phyloP scores from a whole-genome alignment of 2,888 invertebrate genomes.

The Cerceris ruficornis region DNA sequence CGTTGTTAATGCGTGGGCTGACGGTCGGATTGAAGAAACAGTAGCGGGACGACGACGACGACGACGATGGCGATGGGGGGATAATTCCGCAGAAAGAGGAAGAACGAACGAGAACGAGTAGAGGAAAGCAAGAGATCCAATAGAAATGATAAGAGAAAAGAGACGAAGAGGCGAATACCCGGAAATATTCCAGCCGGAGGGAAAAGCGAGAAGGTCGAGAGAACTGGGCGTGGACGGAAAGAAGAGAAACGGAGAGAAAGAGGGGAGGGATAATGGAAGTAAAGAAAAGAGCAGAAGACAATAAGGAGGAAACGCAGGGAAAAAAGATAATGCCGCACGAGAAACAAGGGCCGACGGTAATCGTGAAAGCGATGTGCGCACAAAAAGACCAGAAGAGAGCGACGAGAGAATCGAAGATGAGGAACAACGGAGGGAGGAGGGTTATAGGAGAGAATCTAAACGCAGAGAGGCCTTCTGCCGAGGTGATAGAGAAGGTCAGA shows the following conservation, averaged over 20 bases:
- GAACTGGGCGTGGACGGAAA: slow-evolving; percentile 15
- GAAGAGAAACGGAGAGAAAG: slow-evolving; percentile 24
- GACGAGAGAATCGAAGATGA: not conserved
- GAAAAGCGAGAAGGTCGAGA: slow-evolving; percentile 1
- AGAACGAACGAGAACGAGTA: not conserved
- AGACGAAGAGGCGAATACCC: slow-evolving; percentile 1
- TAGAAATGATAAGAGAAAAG: slow-evolving; percentile 23
- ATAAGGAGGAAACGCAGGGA: slow-evolving; percentile 29
- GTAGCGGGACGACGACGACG: not conserved
- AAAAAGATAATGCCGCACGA: slow-evolving; percentile 27
- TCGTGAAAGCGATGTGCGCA: slow-evolving; percentile 10
- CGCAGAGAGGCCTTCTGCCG: slow-evolving; percentile 12
- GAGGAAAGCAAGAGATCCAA: slow-evolving; percentile 3
- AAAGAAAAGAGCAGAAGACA: slow-evolving; percentile 24
- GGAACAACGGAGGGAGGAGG: not conserved
- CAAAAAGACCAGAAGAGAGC: slow-evolving; percentile 2
- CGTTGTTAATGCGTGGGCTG: slow-evolving; percentile 6
- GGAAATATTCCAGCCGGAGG: slow-evolving; percentile 15
- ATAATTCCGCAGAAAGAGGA: not conserved
- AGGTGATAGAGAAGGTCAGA: slow-evolving; percentile 34
- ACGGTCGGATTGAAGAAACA: not conserved
- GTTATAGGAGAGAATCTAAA: slow-evolving; percentile 7
- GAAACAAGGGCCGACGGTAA: slow-evolving; percentile 12
- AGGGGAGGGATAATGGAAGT: slow-evolving; percentile 25
- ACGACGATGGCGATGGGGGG: not conserved